A percentile compares a stretch with the other conserved stretches of the same genome.
phyloP scores from a whole-genome alignment of 1,140 invertebrate genomes.

The Spodoptera litura region DNA sequence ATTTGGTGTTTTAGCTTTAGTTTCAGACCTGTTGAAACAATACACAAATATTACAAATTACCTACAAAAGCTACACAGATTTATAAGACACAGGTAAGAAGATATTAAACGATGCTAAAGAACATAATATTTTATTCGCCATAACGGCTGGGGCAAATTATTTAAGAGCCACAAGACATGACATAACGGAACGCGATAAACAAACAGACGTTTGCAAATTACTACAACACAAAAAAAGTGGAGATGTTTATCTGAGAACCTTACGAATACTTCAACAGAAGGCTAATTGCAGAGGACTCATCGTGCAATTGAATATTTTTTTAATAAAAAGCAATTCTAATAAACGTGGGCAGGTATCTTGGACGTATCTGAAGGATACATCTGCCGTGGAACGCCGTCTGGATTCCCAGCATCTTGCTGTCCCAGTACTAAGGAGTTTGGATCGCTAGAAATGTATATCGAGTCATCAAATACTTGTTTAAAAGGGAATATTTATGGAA shows the following conservation, averaged over 20 bases:
- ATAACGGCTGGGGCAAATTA: not conserved
- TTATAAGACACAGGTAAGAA: not conserved
- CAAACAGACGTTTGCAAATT: slow-evolving; percentile 19
- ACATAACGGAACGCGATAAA: slow-evolving; percentile 6
- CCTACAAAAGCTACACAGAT: too few species aligned
- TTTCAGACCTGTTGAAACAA: too few species aligned
- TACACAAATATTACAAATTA: not conserved
- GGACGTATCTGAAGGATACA: not conserved
- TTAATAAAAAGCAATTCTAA: slow-evolving; percentile 20
- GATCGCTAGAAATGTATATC: slow-evolving; percentile 28
- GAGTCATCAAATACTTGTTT: slow-evolving; percentile 31
- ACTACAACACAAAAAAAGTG: not conserved
- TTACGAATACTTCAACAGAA: slow-evolving; percentile 21
- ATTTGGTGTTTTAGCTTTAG: too few species aligned
- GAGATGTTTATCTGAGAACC: slow-evolving; percentile 24
- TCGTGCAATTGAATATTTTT: slow-evolving; percentile 38
- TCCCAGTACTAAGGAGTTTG: slow-evolving; percentile 12
- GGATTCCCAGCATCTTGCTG: slow-evolving; percentile 6
- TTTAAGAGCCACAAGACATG: slow-evolving; percentile 30
- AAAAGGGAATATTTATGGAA: slow-evolving; percentile 35
- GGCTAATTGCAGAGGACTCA: slow-evolving; percentile 37
- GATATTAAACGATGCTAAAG: not conserved
- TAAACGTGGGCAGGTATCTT: slow-evolving; percentile 27
- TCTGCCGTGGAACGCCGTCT: slow-evolving; percentile 4
- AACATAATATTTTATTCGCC: not conserved